Evolutionary conservation across 2,888 invertebrate species (phyloP), one percentile per base, ranked within the genome.

Genomic region (Amphipyra tragopoginis): DNA sequence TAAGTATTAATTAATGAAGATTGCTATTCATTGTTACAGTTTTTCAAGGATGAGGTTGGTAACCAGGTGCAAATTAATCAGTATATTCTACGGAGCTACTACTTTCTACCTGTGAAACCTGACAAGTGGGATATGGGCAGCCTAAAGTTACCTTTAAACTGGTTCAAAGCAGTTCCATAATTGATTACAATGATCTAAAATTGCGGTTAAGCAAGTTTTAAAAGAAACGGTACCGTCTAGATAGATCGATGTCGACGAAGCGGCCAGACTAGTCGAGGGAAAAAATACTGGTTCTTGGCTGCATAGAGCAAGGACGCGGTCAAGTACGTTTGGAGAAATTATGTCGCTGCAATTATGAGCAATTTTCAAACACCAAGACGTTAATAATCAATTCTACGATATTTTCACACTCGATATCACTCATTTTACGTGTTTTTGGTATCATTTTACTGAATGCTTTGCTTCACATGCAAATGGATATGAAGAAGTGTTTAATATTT

Each of bases 241-340:
- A 54, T 56, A 60, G 47, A 53, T 56, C 51, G 59, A 55, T 55
- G 61, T 51, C 29, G 29, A 11, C 29, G 48, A 49, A 62, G 61
- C 49, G 21, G 55, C 43, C 45, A 56, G 60, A 55, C 71, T 47
- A 58, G 71, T 75, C 38, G 58, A 47, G 47, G 42, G 42, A 53
- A 65, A 63, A 72, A 68, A 56, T 65, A 55, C 50, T 54, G 33
- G 63, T 56, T 48, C 45, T 36, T 36, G 33, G 40, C 44, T 72
- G 58, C 64, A 63, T 49, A 45, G 13, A 45, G 57, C 82, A 84
- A 85, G 85, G 82, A 79, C 82, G 78, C 76, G 78, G 80, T 82
- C 82, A 82, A 82, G 71, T 76, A 52, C 72, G 57, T 44, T 39
- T 52, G 42, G 62, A 67, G 66, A 73, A 77, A 69, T 65, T 53